These are phyloP conservation scores for Caenorhabditis drosophilae DNA, from an alignment of 2,888 invertebrate genomes.

Conservation along the genomic window DNA sequence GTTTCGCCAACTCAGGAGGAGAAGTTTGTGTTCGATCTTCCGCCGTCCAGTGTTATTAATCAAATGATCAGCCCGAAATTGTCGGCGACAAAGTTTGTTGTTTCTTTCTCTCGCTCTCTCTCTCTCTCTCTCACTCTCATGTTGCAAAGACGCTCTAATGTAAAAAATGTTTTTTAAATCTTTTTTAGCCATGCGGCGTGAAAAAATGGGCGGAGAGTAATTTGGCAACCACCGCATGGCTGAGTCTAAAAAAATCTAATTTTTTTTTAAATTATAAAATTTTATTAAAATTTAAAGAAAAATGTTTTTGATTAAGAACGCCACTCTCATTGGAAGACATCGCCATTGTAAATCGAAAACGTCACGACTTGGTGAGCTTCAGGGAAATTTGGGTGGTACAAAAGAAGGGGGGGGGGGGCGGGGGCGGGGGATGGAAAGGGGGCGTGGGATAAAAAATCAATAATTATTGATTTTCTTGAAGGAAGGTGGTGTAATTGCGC, in stretches of 20 bases:
- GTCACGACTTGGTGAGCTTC: constrained; percentile 47
- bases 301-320: constrained; percentile 28
- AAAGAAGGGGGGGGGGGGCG: no score
- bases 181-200: neutral
- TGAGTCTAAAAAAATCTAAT: constrained; percentile 1
- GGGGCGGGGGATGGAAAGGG: no score
- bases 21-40: constrained; percentile 28
- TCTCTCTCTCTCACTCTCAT: no score
- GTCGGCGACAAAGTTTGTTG: constrained; percentile 22
- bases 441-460: neutral
- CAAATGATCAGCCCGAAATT: constrained; percentile 32
- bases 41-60: constrained; percentile 11
- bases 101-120: no score
- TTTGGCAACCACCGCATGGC: neutral
- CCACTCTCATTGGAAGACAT: constrained; percentile 66
- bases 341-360: constrained; percentile 57
- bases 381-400: no score
- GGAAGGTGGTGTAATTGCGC: constrained; percentile 45
- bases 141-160: no score
- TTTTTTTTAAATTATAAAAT: constrained; percentile 1
- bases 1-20: constrained; percentile 58
- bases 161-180: no score
- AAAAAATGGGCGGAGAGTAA: no score
- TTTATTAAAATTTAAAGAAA: neutral
- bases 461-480: neutral